A percentile compares a stretch with the other conserved stretches of the same genome.
Evolutionary conservation across 1,140 invertebrate species (phyloP).

Genomic region (Maniola jurtina): DNA sequence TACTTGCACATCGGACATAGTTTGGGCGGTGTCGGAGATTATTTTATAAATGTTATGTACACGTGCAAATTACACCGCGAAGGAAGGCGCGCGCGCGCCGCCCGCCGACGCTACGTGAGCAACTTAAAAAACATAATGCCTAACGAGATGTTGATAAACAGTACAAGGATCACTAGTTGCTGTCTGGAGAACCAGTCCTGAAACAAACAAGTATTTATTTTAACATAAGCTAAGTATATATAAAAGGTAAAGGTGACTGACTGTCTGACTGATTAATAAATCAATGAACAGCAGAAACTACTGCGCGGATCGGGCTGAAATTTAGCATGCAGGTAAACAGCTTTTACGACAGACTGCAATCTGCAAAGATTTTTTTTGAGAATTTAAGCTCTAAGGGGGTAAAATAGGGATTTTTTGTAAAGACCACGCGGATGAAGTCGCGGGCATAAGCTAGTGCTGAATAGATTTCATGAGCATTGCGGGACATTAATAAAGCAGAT

Average conservation of each 20-base stretch:
- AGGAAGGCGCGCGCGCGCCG: conserved; percentile 58
- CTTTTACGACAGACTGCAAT: too few species aligned
- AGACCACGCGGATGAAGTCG: not conserved
- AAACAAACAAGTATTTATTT: conserved; percentile 32
- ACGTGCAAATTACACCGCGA: conserved; percentile 29
- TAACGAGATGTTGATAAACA: conserved; percentile 97
- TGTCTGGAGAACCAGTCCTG: conserved; percentile 99
- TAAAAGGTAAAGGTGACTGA: too few species aligned
- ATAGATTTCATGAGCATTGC: not conserved
- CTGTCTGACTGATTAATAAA: too few species aligned
- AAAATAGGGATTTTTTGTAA: too few species aligned
- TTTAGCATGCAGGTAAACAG: too few species aligned
- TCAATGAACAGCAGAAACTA: too few species aligned
- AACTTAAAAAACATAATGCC: conserved; percentile 98
- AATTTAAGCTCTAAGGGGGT: too few species aligned
- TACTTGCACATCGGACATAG: conserved; percentile 49
- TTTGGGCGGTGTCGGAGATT: conserved; percentile 26
- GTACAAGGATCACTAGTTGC: conserved; percentile 96
- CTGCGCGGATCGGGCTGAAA: too few species aligned
- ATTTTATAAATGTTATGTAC: conserved; percentile 31
- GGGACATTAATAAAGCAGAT: not conserved
- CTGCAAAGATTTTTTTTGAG: too few species aligned
- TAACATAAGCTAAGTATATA: not conserved
- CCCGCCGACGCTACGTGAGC: conserved; percentile 87
- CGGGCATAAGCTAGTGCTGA: not conserved